phyloP scores from a whole-genome alignment of 1,140 invertebrate genomes.

The Bombus pascuorum region DNA sequence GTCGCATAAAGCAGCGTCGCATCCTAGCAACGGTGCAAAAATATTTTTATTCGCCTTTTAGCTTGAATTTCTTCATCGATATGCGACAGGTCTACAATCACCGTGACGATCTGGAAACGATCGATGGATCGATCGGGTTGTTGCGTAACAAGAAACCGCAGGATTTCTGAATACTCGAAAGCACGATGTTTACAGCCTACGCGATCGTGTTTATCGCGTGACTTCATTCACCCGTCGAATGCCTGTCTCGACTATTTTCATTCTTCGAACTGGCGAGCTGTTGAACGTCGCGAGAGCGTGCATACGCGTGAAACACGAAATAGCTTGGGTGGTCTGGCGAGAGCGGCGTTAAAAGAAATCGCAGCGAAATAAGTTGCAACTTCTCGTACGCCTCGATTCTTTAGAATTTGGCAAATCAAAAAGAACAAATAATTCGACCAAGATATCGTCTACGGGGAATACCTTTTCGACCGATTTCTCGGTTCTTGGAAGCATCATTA shows the following conservation, averaged over 20 bases:
- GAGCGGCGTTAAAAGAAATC: slow-evolving; percentile 17
- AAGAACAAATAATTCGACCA: neutral
- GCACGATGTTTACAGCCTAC: slow-evolving; percentile 48
- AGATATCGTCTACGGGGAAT: neutral
- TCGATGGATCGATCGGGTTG: neutral
- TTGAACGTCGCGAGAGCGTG: slow-evolving; percentile 7
- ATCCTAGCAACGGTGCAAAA: neutral
- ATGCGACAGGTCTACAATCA: neutral
- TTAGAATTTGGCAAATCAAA: neutral
- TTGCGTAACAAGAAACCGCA: slow-evolving; percentile 50
- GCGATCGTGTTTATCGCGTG: slow-evolving; percentile 51
- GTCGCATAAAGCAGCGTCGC: no score
- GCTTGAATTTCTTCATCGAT: no score
- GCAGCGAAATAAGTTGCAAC: neutral
- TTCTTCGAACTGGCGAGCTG: slow-evolving; percentile 39
- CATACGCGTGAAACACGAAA: slow-evolving; percentile 22
- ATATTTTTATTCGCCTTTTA: neutral
- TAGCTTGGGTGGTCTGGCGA: slow-evolving; percentile 36
- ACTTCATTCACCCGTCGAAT: slow-evolving; percentile 48
- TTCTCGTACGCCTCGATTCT: slow-evolving; percentile 12
- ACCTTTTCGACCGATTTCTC: neutral
- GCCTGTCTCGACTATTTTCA: slow-evolving; percentile 46
- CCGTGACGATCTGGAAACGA: neutral
- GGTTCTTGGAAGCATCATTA: no score
- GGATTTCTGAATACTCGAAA: slow-evolving; percentile 51